Base-by-base conservation (phyloP, 2,113 vertebrate genomes). In the Saimiri boliviensis region DNA sequence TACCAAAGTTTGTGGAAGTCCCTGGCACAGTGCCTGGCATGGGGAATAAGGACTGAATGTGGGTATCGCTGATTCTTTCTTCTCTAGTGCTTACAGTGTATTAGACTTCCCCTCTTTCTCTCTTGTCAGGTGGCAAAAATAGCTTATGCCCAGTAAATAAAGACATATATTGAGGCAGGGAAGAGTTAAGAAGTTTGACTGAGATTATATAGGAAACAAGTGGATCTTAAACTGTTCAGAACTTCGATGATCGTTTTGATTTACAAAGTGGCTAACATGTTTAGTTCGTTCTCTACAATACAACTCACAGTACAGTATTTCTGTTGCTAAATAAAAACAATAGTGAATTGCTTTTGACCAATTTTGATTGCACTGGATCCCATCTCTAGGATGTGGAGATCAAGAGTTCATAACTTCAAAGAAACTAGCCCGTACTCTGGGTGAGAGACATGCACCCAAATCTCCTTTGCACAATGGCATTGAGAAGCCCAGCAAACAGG, bases 221-320 rank as follows among this genome's bases (percentile, higher is more conserved):
- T 32, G 76, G 54, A 56, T 92, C 68, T 96, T 80, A 74, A 86
- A 60, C 60, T 54, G 82, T n/a, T 96, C 35, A 84, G 54, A 86
- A 74, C 58, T 58, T 52, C 91, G 86, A 25, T 23, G n/a, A 21
- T 35, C 21, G 37, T 77, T 83, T 92, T 88, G 45, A n/a, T 47
- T 84, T 77, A 80, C 1, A 9, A 91, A 56, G 27, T 32, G 21
- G 6, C 60, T 88, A n/a, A 0, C 10, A 58, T 58, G 86, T 91
- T 49, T 82, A 70, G 16, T n/a, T 77, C 40, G 13, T 88, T 94
- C 45, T 74, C 40, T 45, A 91, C 47, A 54, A 45, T 17, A 16
- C 20, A 68, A 32, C 8, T 35, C 11, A 27, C 2, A 6, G 23
- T 25, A 37, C 56, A 77, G 12, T 32, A 56, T 77, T 88, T 81